Conservation (phyloP, 2,888 invertebrate species). For the Drosophila phalerata region DNA sequence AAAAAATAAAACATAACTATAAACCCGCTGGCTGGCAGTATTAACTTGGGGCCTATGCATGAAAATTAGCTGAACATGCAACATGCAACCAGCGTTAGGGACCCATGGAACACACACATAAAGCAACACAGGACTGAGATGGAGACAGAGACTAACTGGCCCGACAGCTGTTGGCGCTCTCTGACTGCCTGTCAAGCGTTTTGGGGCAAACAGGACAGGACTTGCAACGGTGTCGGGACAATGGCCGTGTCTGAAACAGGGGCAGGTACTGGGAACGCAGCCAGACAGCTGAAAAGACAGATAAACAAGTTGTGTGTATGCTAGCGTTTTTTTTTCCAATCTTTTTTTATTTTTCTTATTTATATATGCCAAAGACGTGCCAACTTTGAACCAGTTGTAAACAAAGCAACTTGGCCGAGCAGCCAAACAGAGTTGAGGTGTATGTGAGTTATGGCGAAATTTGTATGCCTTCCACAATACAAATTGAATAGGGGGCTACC, state of each 20-base stretch:
- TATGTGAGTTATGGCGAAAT: constrained; percentile 64
- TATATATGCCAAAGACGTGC: constrained; percentile 76
- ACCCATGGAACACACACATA: constrained; percentile 1
- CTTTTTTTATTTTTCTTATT: constrained; percentile 26
- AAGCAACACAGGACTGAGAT: constrained; percentile 13
- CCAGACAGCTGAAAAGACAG: constrained; percentile 70
- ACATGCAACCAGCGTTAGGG: constrained; percentile 8
- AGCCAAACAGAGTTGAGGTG: constrained; percentile 15
- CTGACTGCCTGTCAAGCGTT: constrained; percentile 37
- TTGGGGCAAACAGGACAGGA: constrained; percentile 53
- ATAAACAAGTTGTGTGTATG: constrained; percentile 62
- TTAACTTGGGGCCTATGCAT: constrained; percentile 27
- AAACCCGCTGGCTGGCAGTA: constrained; percentile 48
- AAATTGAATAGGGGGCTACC: constrained; percentile 50
- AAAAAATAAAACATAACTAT: constrained; percentile 61
- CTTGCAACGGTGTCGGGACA: constrained; percentile 37
- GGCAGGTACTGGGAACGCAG: constrained; percentile 32
- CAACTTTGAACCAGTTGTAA: constrained; percentile 77
- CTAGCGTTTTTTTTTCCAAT: not conserved
- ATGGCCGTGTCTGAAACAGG: constrained; percentile 22
- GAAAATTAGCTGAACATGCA: constrained; percentile 32
- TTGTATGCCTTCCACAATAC: constrained; percentile 70
- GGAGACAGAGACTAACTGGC: constrained; percentile 57
- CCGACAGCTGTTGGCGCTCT: constrained; percentile 74
- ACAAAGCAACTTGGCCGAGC: constrained; percentile 59